Base-by-base conservation (phyloP, 30 jellyfish, hydroid and myxozoan genomes). In the Chrysaora quinquecirrha region DNA sequence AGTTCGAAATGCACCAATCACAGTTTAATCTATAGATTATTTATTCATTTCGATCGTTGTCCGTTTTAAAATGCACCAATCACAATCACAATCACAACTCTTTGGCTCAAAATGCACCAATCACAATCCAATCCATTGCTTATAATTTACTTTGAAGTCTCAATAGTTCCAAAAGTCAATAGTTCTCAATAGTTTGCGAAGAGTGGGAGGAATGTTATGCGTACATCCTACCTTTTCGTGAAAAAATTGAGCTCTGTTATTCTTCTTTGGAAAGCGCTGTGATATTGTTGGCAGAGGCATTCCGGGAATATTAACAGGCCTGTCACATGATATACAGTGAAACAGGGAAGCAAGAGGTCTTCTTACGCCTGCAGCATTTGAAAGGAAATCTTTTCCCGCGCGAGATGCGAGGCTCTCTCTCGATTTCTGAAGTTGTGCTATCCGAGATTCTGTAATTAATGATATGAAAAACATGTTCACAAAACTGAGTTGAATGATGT, bases 321-420 rank as follows among this genome's bases (percentile, higher is more conserved):
- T 73, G 73, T 80, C 97, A 52, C 97, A 88, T 4, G 97, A 88
- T 9, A 88, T 88, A n/a, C 97, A 88, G 30, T 72, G 89, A 64
- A 80, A 88, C 74, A 82, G 34, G 1, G 87, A 54, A 21, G 80
- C 71, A 11, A 88, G 78, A 1, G 97, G 97, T 35, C 89, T 82
- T 34, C 97, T 52, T 31, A 81, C 47, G 31, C 97, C 97, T 21
- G 97, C 97, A 0, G 97, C 97, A 62, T 88, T 88, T 1, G 86
- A 35, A 47, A 82, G 48, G 84, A 69, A 60, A 27, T 82, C 72
- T 1, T 46, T 60, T 23, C 89, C 84, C 3, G 86, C 86, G 20
- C 33, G 34, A 24, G 86, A 82, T 10, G 71, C 7, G 80, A 54
- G 79, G 73, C 54, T 54, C 3, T 69, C 93, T 9, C 86, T 65